Conservation (phyloP, 1,140 invertebrate species). For the Drosophila littoralis region DNA sequence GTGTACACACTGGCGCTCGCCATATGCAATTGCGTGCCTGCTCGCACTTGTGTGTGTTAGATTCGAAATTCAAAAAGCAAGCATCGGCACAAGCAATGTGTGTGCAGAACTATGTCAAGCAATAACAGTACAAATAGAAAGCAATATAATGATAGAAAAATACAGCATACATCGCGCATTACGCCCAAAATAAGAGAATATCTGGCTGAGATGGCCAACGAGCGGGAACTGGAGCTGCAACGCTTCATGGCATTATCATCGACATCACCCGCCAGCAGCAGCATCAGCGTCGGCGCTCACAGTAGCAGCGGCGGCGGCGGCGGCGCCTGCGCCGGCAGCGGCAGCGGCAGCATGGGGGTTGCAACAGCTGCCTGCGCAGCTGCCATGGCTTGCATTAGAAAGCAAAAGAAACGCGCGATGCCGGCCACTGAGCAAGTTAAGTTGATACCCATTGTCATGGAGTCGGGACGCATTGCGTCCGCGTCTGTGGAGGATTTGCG, state of each 20-base stretch:
- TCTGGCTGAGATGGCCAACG: constrained; percentile 25
- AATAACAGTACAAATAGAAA: constrained; percentile 27
- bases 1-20: constrained; percentile 26
- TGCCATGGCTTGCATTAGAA: background rate
- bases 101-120: constrained; percentile 28
- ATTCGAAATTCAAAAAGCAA: constrained; percentile 36
- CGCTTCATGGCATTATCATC: constrained; percentile 47
- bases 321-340: background rate
- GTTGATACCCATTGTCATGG: constrained; percentile 53
- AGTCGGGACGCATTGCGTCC: constrained; percentile 18
- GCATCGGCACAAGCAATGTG: constrained; percentile 9
- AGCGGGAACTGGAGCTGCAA: constrained; percentile 31
- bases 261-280: constrained; percentile 39
- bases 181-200: constrained; percentile 46
- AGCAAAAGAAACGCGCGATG: background rate
- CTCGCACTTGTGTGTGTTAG: constrained; percentile 11
- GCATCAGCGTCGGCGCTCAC: constrained; percentile 22
- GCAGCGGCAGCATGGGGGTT: background rate
- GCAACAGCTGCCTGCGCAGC: constrained; percentile 16
- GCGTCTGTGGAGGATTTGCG: constrained; percentile 60
- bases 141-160: constrained; percentile 37
- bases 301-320: background rate
- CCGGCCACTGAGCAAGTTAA: background rate
- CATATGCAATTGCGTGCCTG: constrained; percentile 7
- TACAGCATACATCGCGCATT: constrained; percentile 25